Conservation (phyloP, 2,113 vertebrate genomes). For the Dasypus novemcinctus region DNA sequence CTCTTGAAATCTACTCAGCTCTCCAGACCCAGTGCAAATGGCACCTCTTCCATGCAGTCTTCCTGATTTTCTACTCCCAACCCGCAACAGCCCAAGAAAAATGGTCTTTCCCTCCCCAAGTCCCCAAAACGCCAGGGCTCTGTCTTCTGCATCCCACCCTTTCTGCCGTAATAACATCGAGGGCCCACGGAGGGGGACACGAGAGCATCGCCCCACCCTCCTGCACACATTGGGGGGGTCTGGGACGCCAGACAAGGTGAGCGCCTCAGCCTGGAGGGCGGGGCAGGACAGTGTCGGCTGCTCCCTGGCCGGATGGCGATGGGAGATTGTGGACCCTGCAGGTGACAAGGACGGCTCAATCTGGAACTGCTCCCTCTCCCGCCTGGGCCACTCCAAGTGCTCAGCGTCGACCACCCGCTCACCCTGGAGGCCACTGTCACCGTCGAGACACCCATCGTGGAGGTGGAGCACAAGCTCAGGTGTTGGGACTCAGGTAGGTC, state of each 20-base stretch:
- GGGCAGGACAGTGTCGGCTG: not conserved
- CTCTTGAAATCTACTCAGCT: not conserved
- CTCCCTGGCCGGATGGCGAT: not conserved
- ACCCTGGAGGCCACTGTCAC: rapidly evolving
- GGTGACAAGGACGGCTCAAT: not conserved
- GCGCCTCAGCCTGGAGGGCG: not conserved
- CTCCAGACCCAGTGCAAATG: not conserved
- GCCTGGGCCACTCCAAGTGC: not conserved
- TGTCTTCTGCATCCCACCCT: not conserved
- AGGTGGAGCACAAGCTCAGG: not conserved
- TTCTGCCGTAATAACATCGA: not conserved
- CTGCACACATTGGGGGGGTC: not conserved
- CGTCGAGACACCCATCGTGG: too few relatives aligned
- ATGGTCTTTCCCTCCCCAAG: not conserved
- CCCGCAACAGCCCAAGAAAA: not conserved
- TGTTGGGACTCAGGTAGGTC: not conserved
- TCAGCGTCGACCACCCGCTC: not conserved
- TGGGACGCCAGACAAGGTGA: not conserved
- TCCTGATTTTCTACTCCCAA: not conserved
- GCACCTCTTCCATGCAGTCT: not conserved
- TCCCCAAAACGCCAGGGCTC: not conserved
- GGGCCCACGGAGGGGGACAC: not conserved
- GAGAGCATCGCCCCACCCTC: not conserved
- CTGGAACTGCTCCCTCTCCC: not conserved
- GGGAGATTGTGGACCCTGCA: not conserved